Percentiles rank a stretch among this genome's conserved stretches.
Evolutionary conservation across 2,113 vertebrate species (phyloP).

Genomic region (Coptodon bakossiorum): DNA sequence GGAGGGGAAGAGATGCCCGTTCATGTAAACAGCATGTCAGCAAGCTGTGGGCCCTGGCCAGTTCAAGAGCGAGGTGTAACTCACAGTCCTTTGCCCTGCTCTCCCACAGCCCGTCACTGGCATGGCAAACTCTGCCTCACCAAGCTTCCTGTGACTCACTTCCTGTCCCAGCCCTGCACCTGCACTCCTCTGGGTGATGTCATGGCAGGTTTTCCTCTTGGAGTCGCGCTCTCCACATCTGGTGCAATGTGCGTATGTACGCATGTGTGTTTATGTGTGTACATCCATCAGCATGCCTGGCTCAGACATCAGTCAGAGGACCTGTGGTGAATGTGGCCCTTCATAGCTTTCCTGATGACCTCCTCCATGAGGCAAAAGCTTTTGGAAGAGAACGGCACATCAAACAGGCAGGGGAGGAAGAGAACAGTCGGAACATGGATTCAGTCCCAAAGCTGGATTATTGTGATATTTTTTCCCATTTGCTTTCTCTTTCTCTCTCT

Average conservation of each 20-base stretch:
- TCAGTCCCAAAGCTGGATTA: background rate
- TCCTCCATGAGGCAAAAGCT: constrained; percentile 13
- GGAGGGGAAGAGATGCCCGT: constrained; percentile 29
- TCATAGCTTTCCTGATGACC: constrained; percentile 44
- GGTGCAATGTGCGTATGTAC: constrained; percentile 16
- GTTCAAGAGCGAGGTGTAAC: constrained; percentile 26
- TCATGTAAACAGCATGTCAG: constrained; percentile 28
- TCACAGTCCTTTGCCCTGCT: constrained; percentile 44
- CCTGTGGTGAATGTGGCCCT: constrained; percentile 42
- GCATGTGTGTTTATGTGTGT: constrained; percentile 27
- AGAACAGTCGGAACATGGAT: constrained; percentile 10
- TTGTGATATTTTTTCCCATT: background rate
- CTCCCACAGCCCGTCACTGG: constrained; percentile 58
- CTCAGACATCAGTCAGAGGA: constrained; percentile 38
- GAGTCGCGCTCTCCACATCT: constrained; percentile 46
- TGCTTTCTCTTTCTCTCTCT: background rate
- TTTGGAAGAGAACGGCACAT: constrained; percentile 12
- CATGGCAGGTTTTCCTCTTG: constrained; percentile 73
- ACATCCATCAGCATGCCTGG: constrained; percentile 51
- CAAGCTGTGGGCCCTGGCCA: constrained; percentile 24
- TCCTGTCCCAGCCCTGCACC: constrained; percentile 72
- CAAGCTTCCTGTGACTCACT: constrained; percentile 75
- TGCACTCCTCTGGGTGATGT: constrained; percentile 72
- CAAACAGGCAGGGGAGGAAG: constrained; percentile 11
- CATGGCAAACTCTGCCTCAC: constrained; percentile 67